Conservation (phyloP, 2,888 invertebrate species). For the Pegoplata infirma region DNA sequence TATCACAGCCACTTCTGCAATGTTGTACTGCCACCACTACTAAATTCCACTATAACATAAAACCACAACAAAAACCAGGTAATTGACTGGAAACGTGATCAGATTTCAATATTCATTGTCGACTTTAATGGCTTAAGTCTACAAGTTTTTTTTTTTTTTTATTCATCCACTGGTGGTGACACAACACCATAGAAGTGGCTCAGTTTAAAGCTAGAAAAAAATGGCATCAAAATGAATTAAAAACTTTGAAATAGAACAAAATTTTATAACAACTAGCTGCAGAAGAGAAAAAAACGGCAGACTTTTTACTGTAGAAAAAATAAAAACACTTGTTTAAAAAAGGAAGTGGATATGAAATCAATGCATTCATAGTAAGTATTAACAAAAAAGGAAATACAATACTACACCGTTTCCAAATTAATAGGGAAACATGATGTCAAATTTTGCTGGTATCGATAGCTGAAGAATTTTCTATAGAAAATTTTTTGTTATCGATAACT, state of each 20-base stretch:
- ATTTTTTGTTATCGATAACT: too few species aligned
- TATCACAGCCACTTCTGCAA: too few species aligned
- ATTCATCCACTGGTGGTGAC: slow-evolving; percentile 17
- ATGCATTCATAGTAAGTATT: slow-evolving; percentile 26
- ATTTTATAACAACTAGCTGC: neutral
- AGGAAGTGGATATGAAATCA: slow-evolving; percentile 56
- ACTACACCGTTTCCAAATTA: too few species aligned
- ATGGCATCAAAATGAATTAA: slow-evolving; percentile 6
- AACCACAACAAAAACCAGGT: slow-evolving; percentile 67
- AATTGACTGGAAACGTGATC: slow-evolving; percentile 77
- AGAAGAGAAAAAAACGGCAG: slow-evolving; percentile 4
- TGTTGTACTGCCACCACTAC: neutral
- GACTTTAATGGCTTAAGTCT: slow-evolving; percentile 68
- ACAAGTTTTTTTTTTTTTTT: slow-evolving; percentile 33
- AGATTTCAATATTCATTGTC: slow-evolving; percentile 74
- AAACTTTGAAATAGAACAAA: neutral
- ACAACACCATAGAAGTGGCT: slow-evolving; percentile 35
- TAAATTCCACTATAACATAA: slow-evolving; percentile 15
- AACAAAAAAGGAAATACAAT: neutral
- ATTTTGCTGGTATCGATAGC: too few species aligned
- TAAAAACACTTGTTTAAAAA: slow-evolving; percentile 20
- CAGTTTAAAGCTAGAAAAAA: slow-evolving; percentile 3
- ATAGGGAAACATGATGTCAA: too few species aligned
- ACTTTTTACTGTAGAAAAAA: neutral
- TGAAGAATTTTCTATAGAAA: too few species aligned